These are phyloP conservation scores for Aphidoletes aphidimyza DNA, from an alignment of 2,888 invertebrate species.

Conservation along the genomic window DNA sequence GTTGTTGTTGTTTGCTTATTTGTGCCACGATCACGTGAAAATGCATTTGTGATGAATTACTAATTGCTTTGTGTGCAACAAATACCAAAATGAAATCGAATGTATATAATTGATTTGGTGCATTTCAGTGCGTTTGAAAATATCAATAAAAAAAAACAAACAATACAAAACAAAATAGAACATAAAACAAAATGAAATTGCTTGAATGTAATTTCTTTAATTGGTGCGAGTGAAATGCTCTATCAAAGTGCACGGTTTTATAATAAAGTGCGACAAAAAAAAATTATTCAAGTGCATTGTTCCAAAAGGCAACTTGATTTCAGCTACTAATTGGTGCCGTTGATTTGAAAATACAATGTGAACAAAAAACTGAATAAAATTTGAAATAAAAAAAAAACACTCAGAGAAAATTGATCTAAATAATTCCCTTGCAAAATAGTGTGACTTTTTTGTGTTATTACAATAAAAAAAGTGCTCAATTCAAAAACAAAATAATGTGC, in stretches of 20 bases:
- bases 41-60: neutral
- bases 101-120: neutral
- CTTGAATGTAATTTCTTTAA: neutral
- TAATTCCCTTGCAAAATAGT: slow-evolving; percentile 1
- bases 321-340: slow-evolving; percentile 43
- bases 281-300: slow-evolving; percentile 24
- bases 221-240: slow-evolving; percentile 29
- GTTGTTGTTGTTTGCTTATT: neutral
- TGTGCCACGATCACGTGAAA: neutral
- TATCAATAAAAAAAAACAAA: neutral
- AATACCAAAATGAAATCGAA: slow-evolving; percentile 6
- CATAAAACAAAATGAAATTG: neutral
- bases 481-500: neutral
- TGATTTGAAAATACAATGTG: neutral
- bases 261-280: slow-evolving; percentile 33
- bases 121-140: slow-evolving; percentile 12
- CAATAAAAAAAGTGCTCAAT: slow-evolving; percentile 21
- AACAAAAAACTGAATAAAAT: neutral
- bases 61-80: neutral
- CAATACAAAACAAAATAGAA: neutral
- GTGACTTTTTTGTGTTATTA: neutral
- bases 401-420: neutral
- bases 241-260: slow-evolving; percentile 43
- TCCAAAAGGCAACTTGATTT: slow-evolving; percentile 15
- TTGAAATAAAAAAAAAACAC: neutral